Percentiles rank a stretch among this genome's conserved stretches.
phyloP scores from a whole-genome alignment of 2,797 vertebrate genomes.

The Pagetopsis macropterus region DNA sequence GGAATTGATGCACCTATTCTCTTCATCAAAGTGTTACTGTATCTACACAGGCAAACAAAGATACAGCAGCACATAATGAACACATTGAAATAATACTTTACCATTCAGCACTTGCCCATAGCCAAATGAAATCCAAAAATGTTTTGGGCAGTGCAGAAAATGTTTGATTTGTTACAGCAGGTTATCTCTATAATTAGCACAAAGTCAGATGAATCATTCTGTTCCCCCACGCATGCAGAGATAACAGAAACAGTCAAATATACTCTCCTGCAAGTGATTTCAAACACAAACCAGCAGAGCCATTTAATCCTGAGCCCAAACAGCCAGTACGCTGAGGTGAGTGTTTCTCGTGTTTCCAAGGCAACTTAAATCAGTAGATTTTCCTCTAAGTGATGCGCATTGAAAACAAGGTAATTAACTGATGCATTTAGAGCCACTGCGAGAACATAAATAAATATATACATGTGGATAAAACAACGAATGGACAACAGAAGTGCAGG shows the following conservation, averaged over 20 bases:
- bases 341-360: constrained; percentile 50
- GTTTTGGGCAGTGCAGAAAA: constrained; percentile 50
- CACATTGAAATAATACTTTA: constrained; percentile 24
- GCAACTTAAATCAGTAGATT: constrained; percentile 53
- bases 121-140: constrained; percentile 36
- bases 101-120: constrained; percentile 31
- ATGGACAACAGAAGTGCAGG: constrained; percentile 15
- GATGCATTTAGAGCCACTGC: neutral
- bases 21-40: constrained; percentile 3
- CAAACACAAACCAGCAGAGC: constrained; percentile 33
- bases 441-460: neutral
- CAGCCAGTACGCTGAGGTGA: constrained; percentile 36
- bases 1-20: constrained; percentile 11
- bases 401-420: constrained; percentile 40
- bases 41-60: constrained; percentile 4
- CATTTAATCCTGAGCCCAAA: constrained; percentile 31
- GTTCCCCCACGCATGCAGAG: constrained; percentile 32
- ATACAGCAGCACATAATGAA: constrained; percentile 29
- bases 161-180: constrained; percentile 65
- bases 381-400: constrained; percentile 35
- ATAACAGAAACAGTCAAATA: constrained; percentile 44
- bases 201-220: constrained; percentile 48
- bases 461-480: constrained; percentile 19
- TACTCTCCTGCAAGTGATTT: constrained; percentile 10
- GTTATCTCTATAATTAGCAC: constrained; percentile 68